Evolutionary conservation across 2,113 vertebrate genomes (phyloP).

Genomic region (Hiodon tergisus): DNA sequence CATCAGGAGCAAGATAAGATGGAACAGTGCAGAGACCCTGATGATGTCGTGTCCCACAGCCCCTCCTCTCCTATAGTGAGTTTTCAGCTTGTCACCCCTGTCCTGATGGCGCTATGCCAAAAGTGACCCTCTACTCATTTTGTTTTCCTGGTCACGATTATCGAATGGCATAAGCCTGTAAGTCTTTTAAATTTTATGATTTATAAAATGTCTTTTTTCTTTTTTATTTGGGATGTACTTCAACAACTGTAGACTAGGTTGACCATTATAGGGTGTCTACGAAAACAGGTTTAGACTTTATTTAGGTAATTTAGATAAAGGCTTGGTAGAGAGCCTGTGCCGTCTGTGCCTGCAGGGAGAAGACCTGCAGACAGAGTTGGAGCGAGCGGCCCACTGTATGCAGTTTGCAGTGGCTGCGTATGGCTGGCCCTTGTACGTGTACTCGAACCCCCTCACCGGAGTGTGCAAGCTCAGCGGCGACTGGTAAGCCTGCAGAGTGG

Average conservation of each 20-base stretch:
- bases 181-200: too few relatives aligned
- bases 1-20: constrained; percentile 90
- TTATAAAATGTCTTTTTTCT: too few relatives aligned
- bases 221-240: too few relatives aligned
- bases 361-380: constrained; percentile 77
- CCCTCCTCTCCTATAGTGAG: constrained; percentile 69
- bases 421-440: constrained; percentile 89
- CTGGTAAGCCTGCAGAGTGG: constrained; percentile 67
- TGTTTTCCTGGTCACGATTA: too few relatives aligned
- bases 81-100: background rate
- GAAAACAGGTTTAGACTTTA: too few relatives aligned
- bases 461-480: constrained; percentile 79
- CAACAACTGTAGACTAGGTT: too few relatives aligned
- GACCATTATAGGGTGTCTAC: too few relatives aligned
- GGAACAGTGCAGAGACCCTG: constrained; percentile 69
- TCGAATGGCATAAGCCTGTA: too few relatives aligned
- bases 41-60: constrained; percentile 59
- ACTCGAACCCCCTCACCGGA: constrained; percentile 76
- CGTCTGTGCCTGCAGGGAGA: constrained; percentile 53
- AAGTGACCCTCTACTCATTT: too few relatives aligned
- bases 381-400: constrained; percentile 84
- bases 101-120: too few relatives aligned
- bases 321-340: background rate
- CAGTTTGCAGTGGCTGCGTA: constrained; percentile 87
- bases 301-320: background rate